Percentiles rank a stretch among this genome's conserved stretches.
Conservation (phyloP, 2,113 vertebrate genomes). For the Pollachius pollachius region DNA sequence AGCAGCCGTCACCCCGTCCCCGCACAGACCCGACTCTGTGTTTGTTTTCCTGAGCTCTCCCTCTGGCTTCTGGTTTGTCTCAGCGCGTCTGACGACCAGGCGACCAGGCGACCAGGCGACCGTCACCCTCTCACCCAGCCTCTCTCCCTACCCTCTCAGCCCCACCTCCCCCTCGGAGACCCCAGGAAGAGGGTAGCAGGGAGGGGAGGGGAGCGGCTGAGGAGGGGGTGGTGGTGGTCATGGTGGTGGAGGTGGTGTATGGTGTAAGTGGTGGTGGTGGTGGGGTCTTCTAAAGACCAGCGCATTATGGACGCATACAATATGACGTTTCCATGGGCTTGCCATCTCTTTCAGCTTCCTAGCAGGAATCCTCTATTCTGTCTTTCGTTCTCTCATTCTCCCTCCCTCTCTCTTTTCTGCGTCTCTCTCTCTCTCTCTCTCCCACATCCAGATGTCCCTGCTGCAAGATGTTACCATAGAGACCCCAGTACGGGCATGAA, state of each 20-base stretch:
- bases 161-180: no score
- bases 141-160: no score
- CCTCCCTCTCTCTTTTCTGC: constrained; percentile 17
- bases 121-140: constrained; percentile 13
- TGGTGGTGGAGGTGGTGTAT: constrained; percentile 11
- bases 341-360: constrained; percentile 65
- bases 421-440: constrained; percentile 21
- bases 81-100: constrained; percentile 13
- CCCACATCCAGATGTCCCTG: constrained; percentile 66
- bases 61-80: constrained; percentile 29
- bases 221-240: constrained; percentile 19
- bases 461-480: constrained; percentile 60
- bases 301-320: constrained; percentile 62
- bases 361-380: constrained; percentile 65
- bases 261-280: no score
- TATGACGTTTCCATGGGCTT: constrained; percentile 64
- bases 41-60: constrained; percentile 18
- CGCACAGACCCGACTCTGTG: constrained; percentile 55
- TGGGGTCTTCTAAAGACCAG: no score
- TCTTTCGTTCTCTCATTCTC: constrained; percentile 28
- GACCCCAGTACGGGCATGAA: constrained; percentile 47
- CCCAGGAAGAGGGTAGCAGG: no score
- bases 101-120: constrained; percentile 5
- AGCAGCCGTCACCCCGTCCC: constrained; percentile 9
- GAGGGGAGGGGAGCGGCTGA: constrained; percentile 14